These are phyloP conservation scores for Lottia scabra DNA, from an alignment of 2,888 invertebrate species.

Conservation along the genomic window DNA sequence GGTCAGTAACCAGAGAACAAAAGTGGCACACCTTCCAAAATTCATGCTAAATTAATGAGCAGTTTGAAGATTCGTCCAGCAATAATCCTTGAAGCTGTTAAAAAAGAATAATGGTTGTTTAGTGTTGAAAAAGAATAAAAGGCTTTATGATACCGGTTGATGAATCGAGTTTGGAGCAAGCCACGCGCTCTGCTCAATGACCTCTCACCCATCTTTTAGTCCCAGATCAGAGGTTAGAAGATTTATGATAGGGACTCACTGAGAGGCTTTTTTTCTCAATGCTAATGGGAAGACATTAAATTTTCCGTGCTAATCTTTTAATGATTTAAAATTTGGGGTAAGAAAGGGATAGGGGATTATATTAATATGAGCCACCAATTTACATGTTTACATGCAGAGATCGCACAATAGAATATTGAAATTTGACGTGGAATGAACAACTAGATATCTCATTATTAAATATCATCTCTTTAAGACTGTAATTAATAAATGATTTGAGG, in stretches of 20 bases:
- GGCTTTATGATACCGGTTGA: not conserved
- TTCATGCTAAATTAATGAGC: slow-evolving; percentile 2
- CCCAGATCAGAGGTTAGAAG: not conserved
- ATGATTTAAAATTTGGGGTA: not conserved
- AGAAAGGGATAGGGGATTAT: too few relatives aligned
- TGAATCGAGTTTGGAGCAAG: not conserved
- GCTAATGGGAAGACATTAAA: not conserved
- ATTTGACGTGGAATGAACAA: too few relatives aligned
- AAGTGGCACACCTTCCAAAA: not conserved
- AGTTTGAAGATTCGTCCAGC: not conserved
- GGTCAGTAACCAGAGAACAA: not conserved
- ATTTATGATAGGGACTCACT: not conserved
- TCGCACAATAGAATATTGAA: too few relatives aligned
- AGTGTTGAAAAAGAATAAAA: not conserved
- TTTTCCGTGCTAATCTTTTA: slow-evolving; percentile 3
- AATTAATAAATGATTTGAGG: too few relatives aligned
- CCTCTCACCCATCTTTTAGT: not conserved
- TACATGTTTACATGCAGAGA: too few relatives aligned
- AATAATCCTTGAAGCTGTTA: not conserved
- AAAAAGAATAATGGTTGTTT: slow-evolving; percentile 2
- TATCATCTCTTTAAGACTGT: too few relatives aligned
- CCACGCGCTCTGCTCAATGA: not conserved
- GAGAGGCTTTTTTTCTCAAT: not conserved
- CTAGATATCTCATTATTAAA: too few relatives aligned
- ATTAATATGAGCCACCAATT: too few relatives aligned